Evolutionary conservation across 2,888 invertebrate genomes (phyloP).

Genomic region (Epinotia brunnichana): DNA sequence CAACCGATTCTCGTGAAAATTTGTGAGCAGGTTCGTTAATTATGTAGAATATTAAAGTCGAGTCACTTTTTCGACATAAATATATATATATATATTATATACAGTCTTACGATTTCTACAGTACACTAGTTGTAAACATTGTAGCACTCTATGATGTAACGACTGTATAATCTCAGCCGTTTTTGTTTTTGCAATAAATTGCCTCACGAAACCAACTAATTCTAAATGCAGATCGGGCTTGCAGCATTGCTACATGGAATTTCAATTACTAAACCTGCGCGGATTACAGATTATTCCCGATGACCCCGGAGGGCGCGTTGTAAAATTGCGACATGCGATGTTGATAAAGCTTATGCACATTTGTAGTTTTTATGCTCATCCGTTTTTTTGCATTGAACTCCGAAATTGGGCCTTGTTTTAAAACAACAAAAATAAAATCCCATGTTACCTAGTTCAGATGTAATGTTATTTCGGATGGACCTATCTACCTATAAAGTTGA

Average conservation of each 20-base stretch:
- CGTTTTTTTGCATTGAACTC: neutral
- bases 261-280: slow-evolving; percentile 48
- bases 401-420: neutral
- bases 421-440: too few species aligned
- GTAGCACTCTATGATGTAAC: too few species aligned
- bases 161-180: neutral
- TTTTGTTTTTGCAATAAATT: slow-evolving; percentile 29
- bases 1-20: too few species aligned
- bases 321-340: slow-evolving; percentile 17
- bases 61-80: too few species aligned
- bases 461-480: too few species aligned
- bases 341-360: neutral
- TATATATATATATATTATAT: too few species aligned
- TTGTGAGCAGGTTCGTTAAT: too few species aligned
- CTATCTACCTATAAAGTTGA: neutral
- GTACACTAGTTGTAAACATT: too few species aligned
- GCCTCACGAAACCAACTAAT: slow-evolving; percentile 34
- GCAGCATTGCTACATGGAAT: slow-evolving; percentile 46
- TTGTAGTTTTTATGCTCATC: neutral
- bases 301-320: slow-evolving; percentile 40
- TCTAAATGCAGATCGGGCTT: slow-evolving; percentile 39
- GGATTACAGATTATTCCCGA: slow-evolving; percentile 46
- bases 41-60: too few species aligned
- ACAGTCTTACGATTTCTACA: too few species aligned
- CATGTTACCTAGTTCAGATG: too few species aligned